Percentiles rank a stretch among this genome's conserved stretches.
These are phyloP conservation scores for Cheracebus regulus DNA, from an alignment of 2,797 vertebrate species.

Conservation along the genomic window DNA sequence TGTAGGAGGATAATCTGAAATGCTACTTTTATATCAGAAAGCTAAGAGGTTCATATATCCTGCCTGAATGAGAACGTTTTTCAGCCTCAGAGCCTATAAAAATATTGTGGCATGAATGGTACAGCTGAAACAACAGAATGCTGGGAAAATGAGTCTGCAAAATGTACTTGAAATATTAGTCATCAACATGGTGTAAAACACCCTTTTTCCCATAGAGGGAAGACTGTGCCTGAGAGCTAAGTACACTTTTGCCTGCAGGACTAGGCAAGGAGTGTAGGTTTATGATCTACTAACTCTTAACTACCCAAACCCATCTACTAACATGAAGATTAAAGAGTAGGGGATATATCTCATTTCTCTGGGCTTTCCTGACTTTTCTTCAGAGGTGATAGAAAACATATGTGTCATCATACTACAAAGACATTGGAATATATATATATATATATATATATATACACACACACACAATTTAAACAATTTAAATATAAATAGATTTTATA, in stretches of 20 bases:
- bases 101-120: conserved; percentile 75
- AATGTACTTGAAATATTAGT: conserved; percentile 74
- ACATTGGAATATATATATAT: neutral
- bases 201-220: neutral
- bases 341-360: neutral
- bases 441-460: neutral
- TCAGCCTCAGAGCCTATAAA: conserved; percentile 74
- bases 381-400: neutral
- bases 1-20: conserved; percentile 75
- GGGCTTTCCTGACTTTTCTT: neutral
- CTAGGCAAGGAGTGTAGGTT: conserved; percentile 20
- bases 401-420: neutral
- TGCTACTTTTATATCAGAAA: conserved; percentile 75
- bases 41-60: conserved; percentile 76
- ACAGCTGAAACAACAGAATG: conserved; percentile 78
- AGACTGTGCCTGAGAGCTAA: conserved; percentile 12
- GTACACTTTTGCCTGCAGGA: neutral
- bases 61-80: conserved; percentile 67
- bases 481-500: neutral
- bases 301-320: neutral
- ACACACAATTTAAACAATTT: neutral
- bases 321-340: conserved; percentile 32
- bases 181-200: conserved; percentile 57
- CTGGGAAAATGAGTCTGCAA: conserved; percentile 68
- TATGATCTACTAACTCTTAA: conserved; percentile 41